Evolutionary conservation across 2,888 invertebrate genomes (phyloP).

Genomic region (Ectobius pallidus): DNA sequence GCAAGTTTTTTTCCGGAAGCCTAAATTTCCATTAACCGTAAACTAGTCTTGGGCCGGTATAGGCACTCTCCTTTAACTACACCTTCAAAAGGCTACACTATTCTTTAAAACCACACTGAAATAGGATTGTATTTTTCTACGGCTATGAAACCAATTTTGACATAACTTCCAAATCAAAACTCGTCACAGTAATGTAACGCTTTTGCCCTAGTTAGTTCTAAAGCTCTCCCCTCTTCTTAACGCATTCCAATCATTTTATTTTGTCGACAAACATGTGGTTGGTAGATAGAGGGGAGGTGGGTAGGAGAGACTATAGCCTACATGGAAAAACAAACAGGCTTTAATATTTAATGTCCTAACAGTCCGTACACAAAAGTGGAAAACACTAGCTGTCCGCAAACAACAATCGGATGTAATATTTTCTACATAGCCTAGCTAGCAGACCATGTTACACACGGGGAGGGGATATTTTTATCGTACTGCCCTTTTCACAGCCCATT

Average conservation of each 20-base stretch:
- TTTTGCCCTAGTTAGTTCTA: background rate
- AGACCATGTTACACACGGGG: conserved; percentile 2
- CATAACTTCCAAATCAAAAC: no score
- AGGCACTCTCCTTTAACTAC: no score
- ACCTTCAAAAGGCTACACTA: no score
- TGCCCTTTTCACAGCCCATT: conserved; percentile 21
- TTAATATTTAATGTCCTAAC: conserved; percentile 35
- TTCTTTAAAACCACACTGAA: no score
- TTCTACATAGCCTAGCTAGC: no score
- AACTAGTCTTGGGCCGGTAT: no score
- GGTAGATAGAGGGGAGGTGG: background rate
- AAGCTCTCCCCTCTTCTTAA: conserved; percentile 26
- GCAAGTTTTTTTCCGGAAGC: no score
- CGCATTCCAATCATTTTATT: conserved; percentile 33
- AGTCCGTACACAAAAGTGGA: conserved; percentile 34
- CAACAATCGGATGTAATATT: conserved; percentile 33
- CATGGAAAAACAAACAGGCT: conserved; percentile 33
- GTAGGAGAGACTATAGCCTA: background rate
- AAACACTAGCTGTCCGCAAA: conserved; percentile 31
- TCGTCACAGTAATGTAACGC: background rate
- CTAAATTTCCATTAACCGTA: no score
- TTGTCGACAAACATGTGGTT: conserved; percentile 29
- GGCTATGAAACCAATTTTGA: no score
- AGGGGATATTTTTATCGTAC: conserved; percentile 23
- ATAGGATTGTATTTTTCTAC: no score